Base-by-base conservation (phyloP, 2,888 invertebrate species). In the Hoplodrina ambigua region DNA sequence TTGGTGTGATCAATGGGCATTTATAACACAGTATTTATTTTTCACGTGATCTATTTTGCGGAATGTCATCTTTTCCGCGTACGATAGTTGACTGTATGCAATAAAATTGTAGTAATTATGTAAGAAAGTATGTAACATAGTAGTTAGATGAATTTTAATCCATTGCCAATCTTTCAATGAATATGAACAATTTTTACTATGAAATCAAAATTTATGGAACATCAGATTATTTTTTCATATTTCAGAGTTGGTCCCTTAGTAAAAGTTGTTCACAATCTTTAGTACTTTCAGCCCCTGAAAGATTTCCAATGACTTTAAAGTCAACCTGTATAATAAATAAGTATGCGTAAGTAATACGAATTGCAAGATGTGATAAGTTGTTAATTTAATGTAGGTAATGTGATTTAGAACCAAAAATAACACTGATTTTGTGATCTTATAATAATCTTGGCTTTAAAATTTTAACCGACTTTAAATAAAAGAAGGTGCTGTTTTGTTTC, bases 391-490 rank as follows among this genome's bases (percentile, higher is more conserved):
- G 55, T 74, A 19, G 19, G 54, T 71, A 55, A 60, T 80, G 83
- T 82, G 83, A 79, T 76, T 69, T 66, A 64, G 66, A 70, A 82
- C 82, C 84, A 82, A 82, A 82, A 84, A 81, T 49, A 69, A 75
- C 60, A 56, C 20, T 41, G 52, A 79, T 64, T 66, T 70, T 68
- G 69, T 75, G 64, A 74, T 82, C 37, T 53, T 53, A 60, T 56
- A 64, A 62, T 55, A 63, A 58, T 60, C 67, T 80, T 69, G 65
- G 60, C 52, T 72, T 82, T 78, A 67, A 49, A 69, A 57, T 64
- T 50, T 61, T 41, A 25, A 20, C 30, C 10, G 37, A 10, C 11
- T 53, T 37, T n/a, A 19, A 8, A 53, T n/a, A 4, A 37, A 53
- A 37, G 44, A 17, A 49, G 17, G 17, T 17, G 2, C 46, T 4